phyloP scores from a whole-genome alignment of 2,888 invertebrate species.

The Netelia melanura region DNA sequence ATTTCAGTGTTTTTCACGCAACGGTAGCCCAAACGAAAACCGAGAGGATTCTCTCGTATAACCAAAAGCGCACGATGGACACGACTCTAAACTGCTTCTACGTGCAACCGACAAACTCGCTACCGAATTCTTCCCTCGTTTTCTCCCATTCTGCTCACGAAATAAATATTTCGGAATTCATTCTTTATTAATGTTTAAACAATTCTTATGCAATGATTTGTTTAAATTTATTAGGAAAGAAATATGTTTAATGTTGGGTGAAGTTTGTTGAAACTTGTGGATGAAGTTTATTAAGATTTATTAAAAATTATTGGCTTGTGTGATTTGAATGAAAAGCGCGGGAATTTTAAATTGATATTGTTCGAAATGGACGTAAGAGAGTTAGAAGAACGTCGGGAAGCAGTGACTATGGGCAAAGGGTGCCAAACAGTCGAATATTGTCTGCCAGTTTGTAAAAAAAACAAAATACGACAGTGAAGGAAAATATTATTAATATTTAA shows the following conservation, averaged over 20 bases:
- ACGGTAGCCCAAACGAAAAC: conserved; percentile 79
- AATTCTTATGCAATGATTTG: not conserved
- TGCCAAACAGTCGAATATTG: conserved; percentile 61
- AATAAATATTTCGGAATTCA: not conserved
- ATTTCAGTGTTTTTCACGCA: conserved; percentile 65
- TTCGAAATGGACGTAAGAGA: conserved; percentile 19
- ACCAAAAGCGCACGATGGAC: conserved; percentile 74
- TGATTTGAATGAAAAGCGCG: conserved; percentile 38
- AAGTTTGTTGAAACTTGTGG: too few relatives aligned
- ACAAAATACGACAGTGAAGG: conserved; percentile 43
- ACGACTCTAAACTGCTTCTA: conserved; percentile 80
- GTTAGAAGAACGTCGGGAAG: not conserved
- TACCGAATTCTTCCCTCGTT: conserved; percentile 80
- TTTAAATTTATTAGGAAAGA: too few relatives aligned
- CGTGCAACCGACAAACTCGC: conserved; percentile 77
- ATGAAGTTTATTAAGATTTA: too few relatives aligned
- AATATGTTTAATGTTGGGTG: too few relatives aligned
- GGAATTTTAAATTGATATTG: conserved; percentile 41
- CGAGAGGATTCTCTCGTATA: conserved; percentile 73
- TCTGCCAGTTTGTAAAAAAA: conserved; percentile 40
- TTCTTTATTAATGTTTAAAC: not conserved
- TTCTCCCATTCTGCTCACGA: too few relatives aligned
- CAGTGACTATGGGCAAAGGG: conserved; percentile 46
- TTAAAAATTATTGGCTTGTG: too few relatives aligned
- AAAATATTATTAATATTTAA: conserved; percentile 28